Percentiles rank a stretch among this genome's conserved stretches.
phyloP scores from a whole-genome alignment of 2,113 vertebrate species.

The Syngnathus typhle region DNA sequence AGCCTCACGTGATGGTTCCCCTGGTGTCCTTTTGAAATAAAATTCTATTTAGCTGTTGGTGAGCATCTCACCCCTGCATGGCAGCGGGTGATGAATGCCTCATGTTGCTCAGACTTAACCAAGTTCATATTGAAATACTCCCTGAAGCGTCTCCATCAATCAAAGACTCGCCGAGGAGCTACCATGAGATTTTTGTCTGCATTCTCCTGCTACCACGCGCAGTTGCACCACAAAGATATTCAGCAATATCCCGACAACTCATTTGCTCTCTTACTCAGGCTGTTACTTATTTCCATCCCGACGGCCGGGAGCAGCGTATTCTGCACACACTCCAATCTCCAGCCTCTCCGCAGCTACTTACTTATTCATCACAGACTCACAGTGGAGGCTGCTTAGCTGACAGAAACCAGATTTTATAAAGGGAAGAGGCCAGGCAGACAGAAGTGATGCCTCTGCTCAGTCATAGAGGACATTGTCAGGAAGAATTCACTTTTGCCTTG shows the following conservation, averaged over 20 bases:
- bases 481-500: slow-evolving; percentile 43
- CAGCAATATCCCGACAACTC: slow-evolving; percentile 45
- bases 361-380: slow-evolving; percentile 51
- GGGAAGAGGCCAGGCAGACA: slow-evolving; percentile 7
- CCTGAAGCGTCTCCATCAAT: slow-evolving; percentile 59
- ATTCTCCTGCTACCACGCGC: slow-evolving; percentile 23
- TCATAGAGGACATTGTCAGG: slow-evolving; percentile 45
- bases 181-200: slow-evolving; percentile 38
- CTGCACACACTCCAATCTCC: slow-evolving; percentile 33
- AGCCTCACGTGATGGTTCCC: slow-evolving; percentile 32
- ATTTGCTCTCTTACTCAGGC: slow-evolving; percentile 48
- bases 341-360: slow-evolving; percentile 39
- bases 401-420: slow-evolving; percentile 30
- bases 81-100: slow-evolving; percentile 55
- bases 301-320: slow-evolving; percentile 42
- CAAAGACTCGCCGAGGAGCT: slow-evolving; percentile 54
- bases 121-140: slow-evolving; percentile 61
- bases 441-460: slow-evolving; percentile 19
- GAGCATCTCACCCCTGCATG: slow-evolving; percentile 41
- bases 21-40: slow-evolving; percentile 47
- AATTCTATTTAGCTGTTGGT: slow-evolving; percentile 34
- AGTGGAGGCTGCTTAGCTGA: slow-evolving; percentile 37
- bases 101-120: slow-evolving; percentile 55
- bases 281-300: slow-evolving; percentile 40
- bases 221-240: slow-evolving; percentile 33